Conservation (phyloP, 2,113 vertebrate species). For the Columba livia region DNA sequence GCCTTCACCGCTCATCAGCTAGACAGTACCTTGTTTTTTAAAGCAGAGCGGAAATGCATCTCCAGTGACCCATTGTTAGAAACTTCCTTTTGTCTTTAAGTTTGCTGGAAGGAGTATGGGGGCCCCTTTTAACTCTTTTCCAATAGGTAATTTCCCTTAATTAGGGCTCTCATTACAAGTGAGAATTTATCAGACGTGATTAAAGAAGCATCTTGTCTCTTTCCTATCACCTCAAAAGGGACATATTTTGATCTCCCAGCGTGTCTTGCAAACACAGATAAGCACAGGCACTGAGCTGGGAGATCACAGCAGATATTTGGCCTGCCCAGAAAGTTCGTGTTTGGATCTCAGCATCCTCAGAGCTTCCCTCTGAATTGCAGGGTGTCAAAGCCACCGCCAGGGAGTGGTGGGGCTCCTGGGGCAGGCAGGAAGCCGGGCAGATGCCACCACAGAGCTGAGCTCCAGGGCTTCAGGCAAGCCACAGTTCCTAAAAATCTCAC, state of each 20-base stretch:
- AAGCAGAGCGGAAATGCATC: conserved; percentile 94
- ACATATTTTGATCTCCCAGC: conserved; percentile 71
- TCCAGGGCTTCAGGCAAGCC: background rate
- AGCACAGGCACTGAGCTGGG: background rate
- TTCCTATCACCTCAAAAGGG: conserved; percentile 69
- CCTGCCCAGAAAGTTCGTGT: conserved; percentile 48
- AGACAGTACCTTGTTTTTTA: conserved; percentile 89
- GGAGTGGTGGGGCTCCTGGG: background rate
- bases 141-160: conserved; percentile 86
- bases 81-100: conserved; percentile 91
- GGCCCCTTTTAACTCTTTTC: conserved; percentile 81
- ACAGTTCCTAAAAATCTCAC: fast-evolving
- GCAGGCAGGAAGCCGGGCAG: background rate
- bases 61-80: conserved; percentile 98
- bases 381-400: background rate
- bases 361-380: conserved; percentile 10
- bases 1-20: conserved; percentile 86
- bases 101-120: conserved; percentile 78
- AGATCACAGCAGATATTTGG: conserved; percentile 51
- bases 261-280: conserved; percentile 58
- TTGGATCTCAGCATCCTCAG: conserved; percentile 53
- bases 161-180: conserved; percentile 74
- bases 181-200: conserved; percentile 79
- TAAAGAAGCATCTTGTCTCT: conserved; percentile 72
- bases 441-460: background rate